Base-by-base conservation (phyloP, 2,888 invertebrate genomes). In the Leucoptera coffeella region DNA sequence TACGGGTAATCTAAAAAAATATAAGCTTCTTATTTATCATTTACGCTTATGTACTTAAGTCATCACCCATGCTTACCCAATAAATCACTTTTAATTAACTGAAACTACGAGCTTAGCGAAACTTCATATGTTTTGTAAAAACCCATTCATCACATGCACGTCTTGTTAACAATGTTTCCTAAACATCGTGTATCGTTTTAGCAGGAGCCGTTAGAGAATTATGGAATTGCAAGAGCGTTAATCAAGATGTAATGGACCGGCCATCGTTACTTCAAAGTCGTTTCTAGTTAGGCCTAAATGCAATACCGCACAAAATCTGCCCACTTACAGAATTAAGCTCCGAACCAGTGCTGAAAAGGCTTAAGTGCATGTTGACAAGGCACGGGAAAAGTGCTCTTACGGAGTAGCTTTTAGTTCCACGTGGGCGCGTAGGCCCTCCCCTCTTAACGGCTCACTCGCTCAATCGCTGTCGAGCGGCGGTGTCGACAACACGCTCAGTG, bases 211-310 rank as follows among this genome's bases (percentile, higher is more conserved):
- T n/a, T n/a, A n/a, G n/a, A n/a, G n/a, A n/a, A n/a, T n/a, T n/a
- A n/a, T n/a, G n/a, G n/a, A n/a, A n/a, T n/a, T n/a, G n/a, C n/a
- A n/a, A n/a, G n/a, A n/a, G n/a, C n/a, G n/a, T n/a, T n/a, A n/a
- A n/a, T n/a, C n/a, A n/a, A n/a, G n/a, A n/a, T n/a, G n/a, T n/a
- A n/a, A n/a, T n/a, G n/a, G n/a, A n/a, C n/a, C n/a, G n/a, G 17
- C 17, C 17, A 17, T 35, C 29, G 36, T 41, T 45, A 47, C 50
- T 49, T 51, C 38, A 41, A 42, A 43, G 44, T 46, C 44, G 41
- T 47, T 56, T 56, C 56, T 56, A 56, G 58, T 61, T 62, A 60
- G 65, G 67, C 64, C 62, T 62, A 62, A 64, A 58, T 54, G 52
- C 53, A 54, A 52, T 54, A 51, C 50, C 52, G 55, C 43, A 41